Base-by-base conservation (phyloP, 2,888 invertebrate species). In the Trileptium ribeirensis region DNA sequence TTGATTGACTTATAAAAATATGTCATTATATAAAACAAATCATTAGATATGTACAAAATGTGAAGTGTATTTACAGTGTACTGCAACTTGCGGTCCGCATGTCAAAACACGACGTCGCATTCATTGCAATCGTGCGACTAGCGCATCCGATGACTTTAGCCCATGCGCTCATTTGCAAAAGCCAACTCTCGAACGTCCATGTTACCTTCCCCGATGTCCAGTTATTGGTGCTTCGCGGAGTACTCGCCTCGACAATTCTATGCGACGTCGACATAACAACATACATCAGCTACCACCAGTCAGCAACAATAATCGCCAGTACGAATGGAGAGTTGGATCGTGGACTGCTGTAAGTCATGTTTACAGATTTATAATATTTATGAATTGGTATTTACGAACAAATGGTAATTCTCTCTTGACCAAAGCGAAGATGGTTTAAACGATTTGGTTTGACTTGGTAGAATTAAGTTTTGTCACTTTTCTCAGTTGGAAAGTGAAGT, bases 11-110 rank as follows among this genome's bases (percentile, higher is more conserved):
- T n/a, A n/a, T n/a, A n/a, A n/a, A n/a, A n/a, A n/a, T n/a, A n/a
- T n/a, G n/a, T n/a, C n/a, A n/a, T n/a, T n/a, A n/a, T n/a, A n/a
- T n/a, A n/a, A n/a, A n/a, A n/a, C n/a, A n/a, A n/a, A n/a, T n/a
- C n/a, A n/a, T n/a, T n/a, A n/a, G n/a, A n/a, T n/a, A n/a, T n/a
- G n/a, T n/a, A n/a, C n/a, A n/a, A n/a, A n/a, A n/a, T n/a, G n/a
- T n/a, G n/a, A n/a, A n/a, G n/a, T n/a, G n/a, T 51, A 51, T 15
- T 78, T 82, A 38, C 79, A 84, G 84, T 84, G 84, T 67, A 81
- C 84, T 2, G 82, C 83, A 0, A 85, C 84, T 3, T 88, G 88
- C 82, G 89, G 88, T 15, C 83, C 82, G 0, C 88, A 87, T 29
- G 79, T 86, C 2, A 84, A 86, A 70, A 81, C 83, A 1, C 81